phyloP scores from a whole-genome alignment of 2,888 invertebrate genomes.

The Cetonia aurata region DNA sequence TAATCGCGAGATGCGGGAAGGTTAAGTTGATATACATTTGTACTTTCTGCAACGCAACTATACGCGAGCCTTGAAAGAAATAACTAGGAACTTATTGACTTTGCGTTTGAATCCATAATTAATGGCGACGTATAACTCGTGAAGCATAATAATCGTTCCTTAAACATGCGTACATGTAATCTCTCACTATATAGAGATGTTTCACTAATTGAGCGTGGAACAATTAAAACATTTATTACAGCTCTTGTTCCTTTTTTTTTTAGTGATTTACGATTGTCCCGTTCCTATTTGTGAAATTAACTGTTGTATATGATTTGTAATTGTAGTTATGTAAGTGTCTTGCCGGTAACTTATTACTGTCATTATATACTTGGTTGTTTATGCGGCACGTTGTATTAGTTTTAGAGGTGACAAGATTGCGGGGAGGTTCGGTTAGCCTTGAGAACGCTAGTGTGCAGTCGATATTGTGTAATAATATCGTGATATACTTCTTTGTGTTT shows the following conservation, averaged over 20 bases:
- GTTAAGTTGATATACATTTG: no score
- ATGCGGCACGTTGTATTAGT: constrained; percentile 2
- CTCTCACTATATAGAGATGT: no score
- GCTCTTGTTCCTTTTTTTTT: no score
- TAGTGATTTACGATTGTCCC: no score
- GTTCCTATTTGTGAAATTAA: no score
- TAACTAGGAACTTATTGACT: constrained; percentile 10
- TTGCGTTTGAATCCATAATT: constrained; percentile 14
- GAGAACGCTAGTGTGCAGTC: not conserved
- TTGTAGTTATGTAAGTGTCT: not conserved
- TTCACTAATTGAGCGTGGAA: no score
- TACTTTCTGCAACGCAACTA: constrained; percentile 7
- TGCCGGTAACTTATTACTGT: not conserved
- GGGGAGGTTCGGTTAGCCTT: constrained; percentile 4
- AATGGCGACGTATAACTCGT: not conserved
- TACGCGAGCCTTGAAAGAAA: constrained; percentile 3
- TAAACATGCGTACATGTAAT: no score
- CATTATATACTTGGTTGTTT: constrained; percentile 2
- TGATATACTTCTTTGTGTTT: constrained; percentile 47
- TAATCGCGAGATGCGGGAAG: no score
- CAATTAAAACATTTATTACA: no score
- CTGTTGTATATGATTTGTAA: no score
- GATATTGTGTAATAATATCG: constrained; percentile 44
- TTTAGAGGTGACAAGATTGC: not conserved
- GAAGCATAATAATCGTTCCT: no score